Evolutionary conservation across 2,888 invertebrate genomes (phyloP).

Genomic region (Caenorhabditis wallacei): DNA sequence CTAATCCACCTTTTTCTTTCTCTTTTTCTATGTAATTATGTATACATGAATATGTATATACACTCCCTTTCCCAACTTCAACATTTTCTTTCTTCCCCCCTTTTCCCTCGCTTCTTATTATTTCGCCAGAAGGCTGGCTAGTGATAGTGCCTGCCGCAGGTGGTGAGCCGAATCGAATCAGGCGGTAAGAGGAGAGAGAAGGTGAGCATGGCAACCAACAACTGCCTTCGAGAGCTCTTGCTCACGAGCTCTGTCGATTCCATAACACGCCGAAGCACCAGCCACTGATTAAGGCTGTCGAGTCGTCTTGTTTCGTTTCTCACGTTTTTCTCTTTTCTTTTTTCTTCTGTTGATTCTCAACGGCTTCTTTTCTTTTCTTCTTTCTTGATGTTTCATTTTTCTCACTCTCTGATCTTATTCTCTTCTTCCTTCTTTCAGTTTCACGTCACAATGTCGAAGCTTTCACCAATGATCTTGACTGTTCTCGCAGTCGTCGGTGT

Average conservation of each 20-base stretch:
- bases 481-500: constrained; percentile 18
- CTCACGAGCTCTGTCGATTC: constrained; percentile 14
- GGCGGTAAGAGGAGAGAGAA: constrained; percentile 39
- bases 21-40: constrained; percentile 4
- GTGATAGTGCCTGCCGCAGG: constrained; percentile 30
- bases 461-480: constrained; percentile 13
- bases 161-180: constrained; percentile 56
- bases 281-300: constrained; percentile 49
- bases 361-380: constrained; percentile 28
- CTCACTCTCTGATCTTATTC: constrained; percentile 8
- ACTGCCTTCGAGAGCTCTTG: constrained; percentile 19
- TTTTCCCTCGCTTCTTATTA: constrained; percentile 1
- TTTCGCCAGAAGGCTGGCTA: constrained; percentile 4
- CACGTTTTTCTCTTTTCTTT: constrained; percentile 13
- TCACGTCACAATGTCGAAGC: constrained; percentile 3
- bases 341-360: constrained; percentile 25
- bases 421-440: constrained; percentile 2
- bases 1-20: constrained; percentile 23
- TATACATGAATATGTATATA: constrained; percentile 10
- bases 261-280: constrained; percentile 12
- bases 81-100: constrained; percentile 26
- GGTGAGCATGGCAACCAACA: constrained; percentile 59
- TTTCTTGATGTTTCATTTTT: neutral
- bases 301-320: constrained; percentile 27
- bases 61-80: constrained; percentile 15